Evolutionary conservation across 2,113 vertebrate species (phyloP).

Genomic region (Macaca fascicularis): T2T-MFA8v1.1 NC_088389.1:51874001-51874500

Average conservation of each 20-base stretch:
- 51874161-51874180: slow-evolving; percentile 24
- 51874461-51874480: background rate
- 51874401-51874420: slow-evolving; percentile 23
- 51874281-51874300: background rate
- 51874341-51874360: background rate
- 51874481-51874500: background rate
- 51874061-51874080: background rate
- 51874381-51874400: background rate
- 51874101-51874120: slow-evolving; percentile 32
- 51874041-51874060: background rate
- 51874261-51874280: background rate
- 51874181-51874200: slow-evolving; percentile 38
- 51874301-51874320: background rate
- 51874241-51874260: background rate
- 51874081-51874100: background rate
- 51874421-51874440: background rate
- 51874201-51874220: background rate
- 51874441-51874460: background rate
- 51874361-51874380: background rate
- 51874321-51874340: background rate
- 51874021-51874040: background rate
- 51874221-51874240: background rate
- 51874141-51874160: slow-evolving; percentile 8
- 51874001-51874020: background rate
- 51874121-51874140: slow-evolving; percentile 43